Evolutionary conservation across 2,888 invertebrate genomes (phyloP), one percentile per base, ranked within the genome.

Genomic region (Megamerina dolium): DNA sequence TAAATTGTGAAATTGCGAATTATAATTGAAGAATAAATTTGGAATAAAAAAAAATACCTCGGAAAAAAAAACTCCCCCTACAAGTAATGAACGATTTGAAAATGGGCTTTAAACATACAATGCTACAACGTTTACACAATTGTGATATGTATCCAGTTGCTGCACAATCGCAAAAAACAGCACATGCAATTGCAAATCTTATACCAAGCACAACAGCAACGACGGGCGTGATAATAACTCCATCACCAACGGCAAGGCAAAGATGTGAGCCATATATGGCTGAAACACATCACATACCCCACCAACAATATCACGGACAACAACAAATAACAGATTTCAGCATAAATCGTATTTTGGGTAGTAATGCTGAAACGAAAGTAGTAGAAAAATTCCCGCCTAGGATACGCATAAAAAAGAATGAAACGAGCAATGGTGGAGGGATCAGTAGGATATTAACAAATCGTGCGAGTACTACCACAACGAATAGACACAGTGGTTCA

Each of bases 321-420:
- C 48, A 30, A n/a, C n/a, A n/a, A n/a, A 59, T 65, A 2, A 71
- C 71, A 2, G 72, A 71, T 49, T 71, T 71, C 39, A 71, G 71
- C 48, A 71, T 71, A 13, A 66, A 60, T 48, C 62, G 65, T 26
- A 71, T 71, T 41, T 46, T 54, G 16, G 46, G 51, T 4, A 44
- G 41, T 29, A 39, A 26, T 14, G 16, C 16, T 13, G 30, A 18
- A 20, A 20, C 4, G 16, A 34, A 33, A 33, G 9, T 26, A 8
- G 6, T 17, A 14, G 9, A 5, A 38, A 27, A 37, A 16, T 6
- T 5, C 12, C 5, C 8, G 1, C 12, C 13, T 23, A 9, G 26
- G 2, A 26, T n/a, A n/a, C n/a, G n/a, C n/a, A n/a, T n/a, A n/a
- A n/a, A n/a, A n/a, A n/a, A n/a, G n/a, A n/a, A n/a, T n/a, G n/a